These are phyloP conservation scores for Teleogryllus oceanicus DNA, from an alignment of 2,888 invertebrate genomes.

Conservation along the genomic window DNA sequence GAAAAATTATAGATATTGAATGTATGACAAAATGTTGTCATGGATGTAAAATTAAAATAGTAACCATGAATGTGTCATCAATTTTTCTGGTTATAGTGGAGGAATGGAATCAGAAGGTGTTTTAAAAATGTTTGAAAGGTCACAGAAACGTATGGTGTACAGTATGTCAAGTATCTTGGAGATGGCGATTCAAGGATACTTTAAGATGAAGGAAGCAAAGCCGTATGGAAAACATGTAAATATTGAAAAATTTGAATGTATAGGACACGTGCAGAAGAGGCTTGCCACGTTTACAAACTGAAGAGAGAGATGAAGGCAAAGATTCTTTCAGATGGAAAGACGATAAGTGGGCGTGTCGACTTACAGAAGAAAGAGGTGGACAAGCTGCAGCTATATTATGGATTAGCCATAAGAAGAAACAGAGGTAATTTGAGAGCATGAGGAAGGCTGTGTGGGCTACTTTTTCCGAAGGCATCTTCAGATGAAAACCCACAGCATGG, in stretches of 20 bases:
- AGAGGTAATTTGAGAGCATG: conserved; percentile 28
- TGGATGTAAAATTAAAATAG: background rate
- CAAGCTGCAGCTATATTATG: conserved; percentile 32
- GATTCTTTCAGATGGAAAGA: conserved; percentile 27
- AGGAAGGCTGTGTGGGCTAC: background rate
- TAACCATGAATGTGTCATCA: background rate
- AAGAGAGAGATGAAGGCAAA: conserved; percentile 18
- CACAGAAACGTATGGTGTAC: background rate
- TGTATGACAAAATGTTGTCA: background rate
- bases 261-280: background rate
- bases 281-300: background rate
- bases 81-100: background rate
- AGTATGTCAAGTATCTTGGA: background rate
- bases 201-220: background rate
- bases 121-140: conserved; percentile 5
- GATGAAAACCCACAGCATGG: conserved; percentile 34
- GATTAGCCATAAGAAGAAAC: conserved; percentile 32
- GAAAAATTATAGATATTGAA: conserved; percentile 18
- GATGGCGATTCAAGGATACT: background rate
- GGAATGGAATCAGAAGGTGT: background rate
- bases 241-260: background rate
- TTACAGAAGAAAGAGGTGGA: conserved; percentile 18
- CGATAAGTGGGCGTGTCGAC: background rate
- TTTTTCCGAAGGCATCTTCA: conserved; percentile 32
- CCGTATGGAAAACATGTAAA: background rate